Conservation (phyloP, 2,797 vertebrate species). For the Semotilus atromaculatus region DNA sequence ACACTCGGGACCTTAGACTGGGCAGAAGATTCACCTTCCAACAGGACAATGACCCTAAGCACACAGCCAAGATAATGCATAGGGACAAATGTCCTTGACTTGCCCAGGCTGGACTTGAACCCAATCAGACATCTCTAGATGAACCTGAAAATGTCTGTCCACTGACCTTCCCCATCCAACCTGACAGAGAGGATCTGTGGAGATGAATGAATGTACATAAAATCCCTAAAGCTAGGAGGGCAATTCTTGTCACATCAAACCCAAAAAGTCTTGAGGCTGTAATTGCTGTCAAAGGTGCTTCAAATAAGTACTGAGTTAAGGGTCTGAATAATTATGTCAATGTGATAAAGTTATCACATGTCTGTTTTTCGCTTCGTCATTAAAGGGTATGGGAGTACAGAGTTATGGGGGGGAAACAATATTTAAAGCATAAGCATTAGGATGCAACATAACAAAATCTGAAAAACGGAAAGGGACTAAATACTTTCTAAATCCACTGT, state of each 20-base stretch:
- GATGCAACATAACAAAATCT: background rate
- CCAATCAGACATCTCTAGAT: background rate
- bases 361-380: background rate
- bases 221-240: background rate
- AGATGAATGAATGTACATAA: background rate
- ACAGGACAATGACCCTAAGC: background rate
- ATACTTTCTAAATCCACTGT: background rate
- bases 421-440: background rate
- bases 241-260: constrained; percentile 13
- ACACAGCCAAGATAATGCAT: background rate
- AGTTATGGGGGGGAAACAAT: background rate
- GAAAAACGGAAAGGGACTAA: background rate
- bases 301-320: background rate
- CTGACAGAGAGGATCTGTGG: background rate
- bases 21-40: background rate
- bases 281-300: constrained; percentile 1
- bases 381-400: background rate
- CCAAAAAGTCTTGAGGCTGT: background rate
- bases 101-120: background rate
- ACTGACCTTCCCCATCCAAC: background rate
- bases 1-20: background rate
- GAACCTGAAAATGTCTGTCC: background rate
- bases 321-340: background rate
- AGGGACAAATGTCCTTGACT: background rate
- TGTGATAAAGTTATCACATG: background rate